Percentiles rank a stretch among this genome's conserved stretches.
phyloP scores from a whole-genome alignment of 2,888 invertebrate genomes.

The Sesamia inferens region DNA sequence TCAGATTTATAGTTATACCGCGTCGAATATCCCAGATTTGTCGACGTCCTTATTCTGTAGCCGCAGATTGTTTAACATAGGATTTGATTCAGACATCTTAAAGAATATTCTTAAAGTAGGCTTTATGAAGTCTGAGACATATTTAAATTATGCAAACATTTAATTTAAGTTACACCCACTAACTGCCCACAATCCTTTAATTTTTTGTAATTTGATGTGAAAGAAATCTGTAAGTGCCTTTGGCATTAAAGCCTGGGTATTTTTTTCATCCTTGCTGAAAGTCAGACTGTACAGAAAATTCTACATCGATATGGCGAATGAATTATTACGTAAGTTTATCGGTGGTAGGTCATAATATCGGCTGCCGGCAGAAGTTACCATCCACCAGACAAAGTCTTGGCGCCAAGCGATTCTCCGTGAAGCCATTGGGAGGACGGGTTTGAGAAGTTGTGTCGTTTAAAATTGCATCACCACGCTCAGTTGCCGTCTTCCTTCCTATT shows the following conservation, averaged over 20 bases:
- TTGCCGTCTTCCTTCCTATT: no score
- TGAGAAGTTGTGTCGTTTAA: no score
- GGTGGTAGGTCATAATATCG: no score
- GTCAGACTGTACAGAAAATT: background rate
- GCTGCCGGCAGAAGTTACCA: no score
- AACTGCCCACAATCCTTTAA: background rate
- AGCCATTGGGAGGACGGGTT: no score
- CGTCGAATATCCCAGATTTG: conserved; percentile 45
- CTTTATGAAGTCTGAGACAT: background rate
- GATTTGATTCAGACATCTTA: background rate
- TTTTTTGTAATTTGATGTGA: background rate
- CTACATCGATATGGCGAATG: background rate
- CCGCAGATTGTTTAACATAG: background rate
- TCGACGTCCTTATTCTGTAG: conserved; percentile 40
- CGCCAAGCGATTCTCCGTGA: no score
- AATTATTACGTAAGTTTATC: background rate
- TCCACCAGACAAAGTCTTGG: no score
- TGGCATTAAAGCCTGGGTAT: background rate
- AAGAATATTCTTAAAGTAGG: background rate
- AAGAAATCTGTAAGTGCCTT: background rate
- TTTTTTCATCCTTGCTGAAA: background rate
- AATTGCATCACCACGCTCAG: no score
- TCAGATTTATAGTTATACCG: conserved; percentile 30
- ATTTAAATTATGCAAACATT: background rate
- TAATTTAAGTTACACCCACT: background rate